These are phyloP conservation scores for Cyanoderma ruficeps DNA, from an alignment of 2,113 vertebrate genomes.

Conservation along the genomic window DNA sequence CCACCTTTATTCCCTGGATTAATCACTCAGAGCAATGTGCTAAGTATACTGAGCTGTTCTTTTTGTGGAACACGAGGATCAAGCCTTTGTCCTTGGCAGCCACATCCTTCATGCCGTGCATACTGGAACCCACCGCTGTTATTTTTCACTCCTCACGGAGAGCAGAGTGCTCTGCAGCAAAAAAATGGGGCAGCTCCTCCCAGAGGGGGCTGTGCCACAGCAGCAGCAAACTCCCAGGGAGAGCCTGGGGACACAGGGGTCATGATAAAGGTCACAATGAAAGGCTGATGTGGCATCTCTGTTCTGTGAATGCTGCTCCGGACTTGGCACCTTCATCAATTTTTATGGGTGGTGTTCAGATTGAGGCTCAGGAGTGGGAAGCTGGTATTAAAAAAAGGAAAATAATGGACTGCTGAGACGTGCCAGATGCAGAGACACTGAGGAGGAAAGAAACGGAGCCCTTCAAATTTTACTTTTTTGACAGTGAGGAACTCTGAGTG, in stretches of 20 bases:
- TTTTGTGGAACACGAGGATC: conserved; percentile 1
- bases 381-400: background rate
- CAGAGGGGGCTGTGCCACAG: background rate
- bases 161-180: background rate
- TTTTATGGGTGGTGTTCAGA: background rate
- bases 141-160: background rate
- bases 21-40: conserved; percentile 21
- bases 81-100: conserved; percentile 39
- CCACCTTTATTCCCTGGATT: background rate
- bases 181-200: background rate
- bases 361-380: background rate
- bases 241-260: background rate
- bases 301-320: background rate
- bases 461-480: background rate
- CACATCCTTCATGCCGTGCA: background rate
- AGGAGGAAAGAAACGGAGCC: background rate
- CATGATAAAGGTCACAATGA: background rate
- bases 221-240: background rate
- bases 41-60: conserved; percentile 16
- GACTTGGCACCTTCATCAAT: background rate
- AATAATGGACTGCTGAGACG: background rate
- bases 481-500: background rate
- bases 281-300: background rate
- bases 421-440: background rate
- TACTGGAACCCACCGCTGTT: conserved; percentile 11